Base-by-base conservation (phyloP, 1,140 invertebrate species). In the Scaptomyza pallida region DNA sequence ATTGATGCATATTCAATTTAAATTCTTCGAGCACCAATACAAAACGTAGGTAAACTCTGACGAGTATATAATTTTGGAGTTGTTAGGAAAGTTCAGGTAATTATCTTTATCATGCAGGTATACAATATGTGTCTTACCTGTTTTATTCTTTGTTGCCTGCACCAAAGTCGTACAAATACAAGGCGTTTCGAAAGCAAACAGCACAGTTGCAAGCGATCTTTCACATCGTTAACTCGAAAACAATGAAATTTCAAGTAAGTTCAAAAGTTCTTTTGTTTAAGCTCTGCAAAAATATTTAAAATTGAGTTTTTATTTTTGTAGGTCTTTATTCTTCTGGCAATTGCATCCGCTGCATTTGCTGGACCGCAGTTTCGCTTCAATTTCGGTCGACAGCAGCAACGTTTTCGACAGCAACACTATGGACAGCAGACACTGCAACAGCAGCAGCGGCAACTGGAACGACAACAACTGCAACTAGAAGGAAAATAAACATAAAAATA, bases 241-340 rank as follows among this genome's bases (percentile, higher is more conserved):
- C 5, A 13, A 57, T 57, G 54, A n/a, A 57, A 26, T 57, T 44
- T 23, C 15, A 33, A 4, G 40, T 56, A 56, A 56, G 54, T 44
- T 4, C 5, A 5, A 5, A 3, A 17, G 1, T 56, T 5, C 12
- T 30, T 17, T 23, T 5, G 26, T 30, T 30, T 30, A 5, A 30
- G 9, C 13, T 40, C 3, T 23, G 13, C 17, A 1, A 5, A 5
- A 5, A 0, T 13, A 10, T 8, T 5, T 41, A 0, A n/a, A 16
- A 9, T 56, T 17, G 8, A 30, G 17, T 12, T 1, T 44, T 1
- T 9, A 16, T 15, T 3, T 23, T n/a, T n/a, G n/a, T 12, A 56
- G 54, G 21, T 56, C 5, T 15, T 56, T 10, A 30, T 44, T 5
- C 4, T 44, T 1, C 15, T 44, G 9, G 8, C 43, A 40, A 16